Conservation (phyloP, 2,888 invertebrate genomes). For the Anodontia alba region DNA sequence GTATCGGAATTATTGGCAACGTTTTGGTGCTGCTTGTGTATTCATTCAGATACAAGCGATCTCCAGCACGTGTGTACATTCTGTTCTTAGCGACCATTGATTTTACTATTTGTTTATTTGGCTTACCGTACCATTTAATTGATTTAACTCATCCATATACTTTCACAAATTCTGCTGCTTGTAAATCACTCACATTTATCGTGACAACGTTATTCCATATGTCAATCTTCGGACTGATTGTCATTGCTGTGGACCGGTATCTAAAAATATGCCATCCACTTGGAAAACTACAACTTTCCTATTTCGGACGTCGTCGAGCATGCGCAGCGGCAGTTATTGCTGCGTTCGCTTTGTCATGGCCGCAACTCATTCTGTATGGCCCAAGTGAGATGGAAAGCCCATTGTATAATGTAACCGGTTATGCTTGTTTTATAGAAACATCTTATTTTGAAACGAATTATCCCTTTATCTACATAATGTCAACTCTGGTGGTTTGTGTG, state of each 20-base stretch:
- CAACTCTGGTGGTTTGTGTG: slow-evolving; percentile 42
- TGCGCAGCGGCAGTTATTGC: slow-evolving; percentile 48
- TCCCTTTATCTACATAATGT: slow-evolving; percentile 64
- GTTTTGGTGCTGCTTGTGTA: slow-evolving; percentile 69
- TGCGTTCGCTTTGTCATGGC: slow-evolving; percentile 62
- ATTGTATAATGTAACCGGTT: slow-evolving; percentile 58
- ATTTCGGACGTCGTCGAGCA: slow-evolving; percentile 61
- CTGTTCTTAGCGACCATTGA: slow-evolving; percentile 71
- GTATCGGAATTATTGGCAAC: slow-evolving; percentile 71
- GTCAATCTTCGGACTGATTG: slow-evolving; percentile 68
- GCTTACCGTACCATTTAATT: slow-evolving; percentile 74
- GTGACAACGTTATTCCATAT: slow-evolving; percentile 61
- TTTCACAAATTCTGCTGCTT: slow-evolving; percentile 60
- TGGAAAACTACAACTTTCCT: slow-evolving; percentile 64
- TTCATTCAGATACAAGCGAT: slow-evolving; percentile 67
- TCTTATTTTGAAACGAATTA: slow-evolving; percentile 56
- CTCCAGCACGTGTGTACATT: slow-evolving; percentile 72
- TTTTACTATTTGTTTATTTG: slow-evolving; percentile 69
- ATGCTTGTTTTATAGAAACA: slow-evolving; percentile 71
- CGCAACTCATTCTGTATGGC: slow-evolving; percentile 73
- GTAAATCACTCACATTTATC: slow-evolving; percentile 65
- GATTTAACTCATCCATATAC: slow-evolving; percentile 72
- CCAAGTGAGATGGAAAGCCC: slow-evolving; percentile 62
- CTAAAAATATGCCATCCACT: slow-evolving; percentile 75
- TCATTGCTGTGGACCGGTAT: slow-evolving; percentile 75